These are phyloP conservation scores for Dasypolia templi DNA, from an alignment of 2,888 invertebrate species.

Conservation along the genomic window DNA sequence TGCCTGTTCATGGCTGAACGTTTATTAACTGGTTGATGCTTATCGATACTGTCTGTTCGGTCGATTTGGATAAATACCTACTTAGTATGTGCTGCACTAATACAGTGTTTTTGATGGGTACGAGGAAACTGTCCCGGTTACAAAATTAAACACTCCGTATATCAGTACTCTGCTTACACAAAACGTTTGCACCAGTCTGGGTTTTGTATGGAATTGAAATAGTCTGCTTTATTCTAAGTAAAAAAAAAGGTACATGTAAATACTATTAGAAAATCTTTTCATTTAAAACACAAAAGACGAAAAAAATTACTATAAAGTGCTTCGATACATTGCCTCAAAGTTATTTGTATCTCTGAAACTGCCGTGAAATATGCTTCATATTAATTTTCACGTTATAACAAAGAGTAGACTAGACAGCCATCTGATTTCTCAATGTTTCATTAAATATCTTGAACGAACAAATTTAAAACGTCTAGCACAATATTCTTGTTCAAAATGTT, in stretches of 20 bases:
- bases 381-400: constrained; percentile 51
- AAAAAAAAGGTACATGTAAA: background rate
- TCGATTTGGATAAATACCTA: background rate
- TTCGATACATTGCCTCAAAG: constrained; percentile 26
- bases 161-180: background rate
- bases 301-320: constrained; percentile 12
- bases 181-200: background rate
- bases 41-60: background rate
- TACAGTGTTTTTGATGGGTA: background rate
- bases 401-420: constrained; percentile 51
- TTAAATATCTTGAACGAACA: constrained; percentile 53
- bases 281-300: constrained; percentile 6
- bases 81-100: background rate
- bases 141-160: background rate
- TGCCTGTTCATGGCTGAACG: background rate
- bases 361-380: constrained; percentile 39
- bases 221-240: background rate
- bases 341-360: constrained; percentile 35
- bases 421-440: constrained; percentile 52
- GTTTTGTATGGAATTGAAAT: background rate
- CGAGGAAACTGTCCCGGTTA: background rate
- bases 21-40: background rate
- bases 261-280: background rate
- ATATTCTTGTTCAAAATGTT: constrained; percentile 47
- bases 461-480: constrained; percentile 52